Evolutionary conservation across 1,140 invertebrate genomes (phyloP), one percentile per base, ranked within the genome.

Genomic region (Drosophila chauvacae): DNA sequence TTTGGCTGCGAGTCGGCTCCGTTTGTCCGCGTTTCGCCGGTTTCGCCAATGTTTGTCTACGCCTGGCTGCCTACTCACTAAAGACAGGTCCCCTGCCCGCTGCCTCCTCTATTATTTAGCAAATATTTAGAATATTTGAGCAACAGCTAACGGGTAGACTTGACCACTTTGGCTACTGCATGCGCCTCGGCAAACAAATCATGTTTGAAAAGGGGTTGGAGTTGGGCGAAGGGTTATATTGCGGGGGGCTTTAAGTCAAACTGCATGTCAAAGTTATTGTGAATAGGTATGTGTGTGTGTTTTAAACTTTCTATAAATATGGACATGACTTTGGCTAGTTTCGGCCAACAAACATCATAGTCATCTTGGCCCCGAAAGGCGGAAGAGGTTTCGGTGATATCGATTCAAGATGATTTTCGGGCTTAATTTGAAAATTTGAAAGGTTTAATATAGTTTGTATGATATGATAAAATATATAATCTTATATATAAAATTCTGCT

Each of bases 71-170:
- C 64, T 81, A 71, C 71, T 75, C 79, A 57, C 72, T n/a, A 64
- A 74, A 76, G 72, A 47, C 71, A 76, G 59, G 62, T 58, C 35
- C 14, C 16, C 60, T 26, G 0, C 9, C 18, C 50, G 44, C 74
- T 74, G 71, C 9, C 18, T 53, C 47, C 71, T 80, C 85, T 90
- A 90, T 90, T 90, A 90, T 90, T 90, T 90, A 90, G 85, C 85
- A 90, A 90, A 90, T 90, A 90, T 90, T 90, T 90, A 90, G 85
- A 90, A 90, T 87, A 87, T 90, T 90, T 85, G 78, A 88, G 76
- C 59, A 88, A 61, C 68, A 82, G 82, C 82, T 71, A 72, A 81
- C 73, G 50, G 50, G 45, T 62, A 41, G 69, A 73, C 70, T 80
- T 80, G 68, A 58, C 58, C 80, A 88, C 85, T 90, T 42, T 90